Conservation (phyloP, 1,140 invertebrate genomes). For the Anoplophora glabripennis region DNA sequence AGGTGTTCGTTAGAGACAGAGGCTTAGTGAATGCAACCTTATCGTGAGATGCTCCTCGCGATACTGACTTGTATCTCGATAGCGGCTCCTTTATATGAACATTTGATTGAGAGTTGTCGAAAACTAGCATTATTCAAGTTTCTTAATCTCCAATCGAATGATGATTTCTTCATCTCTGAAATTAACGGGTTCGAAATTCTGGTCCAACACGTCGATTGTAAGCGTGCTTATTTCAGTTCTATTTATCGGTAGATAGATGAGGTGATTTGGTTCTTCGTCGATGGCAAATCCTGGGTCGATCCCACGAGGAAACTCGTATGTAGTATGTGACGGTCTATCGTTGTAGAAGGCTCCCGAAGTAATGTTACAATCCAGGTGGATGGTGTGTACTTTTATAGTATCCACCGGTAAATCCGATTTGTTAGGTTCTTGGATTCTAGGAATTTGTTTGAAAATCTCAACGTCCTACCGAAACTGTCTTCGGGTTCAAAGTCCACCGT, state of each 20-base stretch:
- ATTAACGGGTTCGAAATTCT: conserved; percentile 28
- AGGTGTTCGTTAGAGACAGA: too few species aligned
- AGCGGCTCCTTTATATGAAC: too few species aligned
- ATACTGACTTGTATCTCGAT: too few species aligned
- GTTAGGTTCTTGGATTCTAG: conserved; percentile 13
- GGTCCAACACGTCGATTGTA: conserved; percentile 26
- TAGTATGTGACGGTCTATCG: conserved; percentile 19
- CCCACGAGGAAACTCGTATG: conserved; percentile 26
- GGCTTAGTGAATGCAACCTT: too few species aligned
- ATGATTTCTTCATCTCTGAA: conserved; percentile 30
- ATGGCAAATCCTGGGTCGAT: conserved; percentile 26
- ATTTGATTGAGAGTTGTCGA: too few species aligned
- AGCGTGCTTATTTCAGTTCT: conserved; percentile 24
- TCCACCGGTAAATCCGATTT: conserved; percentile 28
- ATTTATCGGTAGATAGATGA: conserved; percentile 25
- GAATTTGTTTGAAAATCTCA: conserved; percentile 23
- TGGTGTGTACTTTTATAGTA: conserved; percentile 27
- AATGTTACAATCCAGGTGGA: conserved; percentile 28
- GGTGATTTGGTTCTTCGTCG: conserved; percentile 17
- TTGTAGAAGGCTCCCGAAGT: conserved; percentile 21
- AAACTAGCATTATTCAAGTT: neutral
- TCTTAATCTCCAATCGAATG: conserved; percentile 16
- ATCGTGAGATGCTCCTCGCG: too few species aligned
- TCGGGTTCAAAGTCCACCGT: conserved; percentile 19
- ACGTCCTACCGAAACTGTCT: conserved; percentile 6